Base-by-base conservation (phyloP, 2,888 invertebrate species). In the Pemphredon lugubris region DNA sequence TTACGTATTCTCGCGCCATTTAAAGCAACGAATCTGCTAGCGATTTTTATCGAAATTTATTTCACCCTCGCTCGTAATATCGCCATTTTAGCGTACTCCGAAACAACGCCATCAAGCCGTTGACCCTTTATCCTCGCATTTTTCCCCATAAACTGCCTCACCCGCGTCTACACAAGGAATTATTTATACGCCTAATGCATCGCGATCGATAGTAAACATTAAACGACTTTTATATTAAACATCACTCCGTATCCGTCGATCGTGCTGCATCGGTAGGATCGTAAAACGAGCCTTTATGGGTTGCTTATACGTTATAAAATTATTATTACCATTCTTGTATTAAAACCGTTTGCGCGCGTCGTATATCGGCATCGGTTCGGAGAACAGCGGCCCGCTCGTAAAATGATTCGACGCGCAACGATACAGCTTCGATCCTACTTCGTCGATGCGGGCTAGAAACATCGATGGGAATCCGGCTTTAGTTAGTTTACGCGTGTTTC, bases 241-340 rank as follows among this genome's bases (percentile, higher is more conserved):
- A 70, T 70, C 59, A 48, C 11, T 30, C 50, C 14, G 39, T 30
- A 48, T 21, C 54, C 54, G 48, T 26, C 67, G 53, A 54, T 66
- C 54, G 54, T 54, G 37, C 42, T 23, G 40, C 34, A 42, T 58
- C 39, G 37, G 21, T 13, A 11, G 5, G 66, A 45, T 70, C 69
- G 59, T 67, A 67, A 70, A 67, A 30, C 21, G 9, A 7, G 18
- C 14, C 23, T 67, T 67, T 67, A 70, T 13, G 32, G 54, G 30
- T 50, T 45, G 70, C 70, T 70, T 67, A 60, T 67, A 54, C 69
- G 69, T 66, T 37, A 26, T 66, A 47, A 69, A 58, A 69, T 66
- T 69, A 69, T 66, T 69, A 66, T 47, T 59, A 42, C 66, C 69
- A 53, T 45, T 47, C 47, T 58, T 37, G 47, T 23, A 26, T 30